Evolutionary conservation across 2,888 invertebrate species (phyloP).

Genomic region (Pyralis farinalis): DNA sequence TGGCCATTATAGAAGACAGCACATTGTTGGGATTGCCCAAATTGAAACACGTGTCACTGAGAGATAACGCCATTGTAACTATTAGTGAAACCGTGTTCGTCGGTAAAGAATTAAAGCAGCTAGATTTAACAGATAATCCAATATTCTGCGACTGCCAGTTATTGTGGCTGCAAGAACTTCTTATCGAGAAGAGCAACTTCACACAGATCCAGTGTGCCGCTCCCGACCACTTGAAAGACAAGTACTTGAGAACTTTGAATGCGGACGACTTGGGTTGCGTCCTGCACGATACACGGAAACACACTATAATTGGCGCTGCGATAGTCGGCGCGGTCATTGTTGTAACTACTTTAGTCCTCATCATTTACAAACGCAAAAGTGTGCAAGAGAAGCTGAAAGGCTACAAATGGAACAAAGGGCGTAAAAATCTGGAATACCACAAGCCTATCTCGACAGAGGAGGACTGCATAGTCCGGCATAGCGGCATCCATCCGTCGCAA

Average conservation of each 20-base stretch:
- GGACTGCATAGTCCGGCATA: constrained; percentile 90
- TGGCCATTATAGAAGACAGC: constrained; percentile 87
- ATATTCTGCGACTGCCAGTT: constrained; percentile 90
- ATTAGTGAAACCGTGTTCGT: constrained; percentile 90
- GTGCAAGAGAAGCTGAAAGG: constrained; percentile 91
- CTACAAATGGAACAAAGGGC: constrained; percentile 89
- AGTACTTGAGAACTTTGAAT: constrained; percentile 83
- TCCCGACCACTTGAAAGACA: constrained; percentile 87
- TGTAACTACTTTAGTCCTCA: constrained; percentile 85
- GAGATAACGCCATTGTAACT: constrained; percentile 88
- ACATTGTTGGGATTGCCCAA: constrained; percentile 90
- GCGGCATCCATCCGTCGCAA: constrained; percentile 80
- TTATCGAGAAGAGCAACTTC: constrained; percentile 85
- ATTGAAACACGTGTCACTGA: constrained; percentile 86
- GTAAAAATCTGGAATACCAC: constrained; percentile 94
- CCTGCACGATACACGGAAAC: constrained; percentile 88
- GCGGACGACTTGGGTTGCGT: constrained; percentile 91
- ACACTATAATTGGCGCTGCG: constrained; percentile 89
- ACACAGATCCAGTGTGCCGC: constrained; percentile 87
- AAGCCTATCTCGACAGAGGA: constrained; percentile 93
- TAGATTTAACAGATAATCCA: constrained; percentile 92
- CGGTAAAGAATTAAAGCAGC: constrained; percentile 87
- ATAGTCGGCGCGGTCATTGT: constrained; percentile 87
- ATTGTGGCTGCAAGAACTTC: constrained; percentile 88
- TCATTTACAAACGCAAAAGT: constrained; percentile 88